Percentiles rank a stretch among this genome's conserved stretches.
Conservation (phyloP, 2,888 invertebrate species). For the Julus scanicus region DNA sequence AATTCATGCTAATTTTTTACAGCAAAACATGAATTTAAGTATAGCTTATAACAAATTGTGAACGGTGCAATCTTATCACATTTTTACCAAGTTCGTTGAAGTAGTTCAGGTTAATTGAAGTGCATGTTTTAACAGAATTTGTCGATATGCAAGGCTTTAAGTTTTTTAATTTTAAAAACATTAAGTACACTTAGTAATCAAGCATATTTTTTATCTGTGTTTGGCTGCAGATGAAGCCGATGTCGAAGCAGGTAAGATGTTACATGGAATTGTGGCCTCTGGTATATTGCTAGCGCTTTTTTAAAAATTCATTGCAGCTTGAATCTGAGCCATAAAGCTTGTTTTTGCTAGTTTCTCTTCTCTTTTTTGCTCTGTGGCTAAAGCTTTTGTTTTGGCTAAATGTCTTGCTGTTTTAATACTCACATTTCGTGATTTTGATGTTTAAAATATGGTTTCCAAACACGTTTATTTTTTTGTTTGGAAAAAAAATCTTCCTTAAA, state of each 20-base stretch:
- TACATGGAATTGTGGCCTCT: slow-evolving; percentile 21
- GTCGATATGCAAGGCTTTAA: not conserved
- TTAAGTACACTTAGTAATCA: slow-evolving; percentile 32
- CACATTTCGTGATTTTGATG: not conserved
- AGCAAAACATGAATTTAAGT: not conserved
- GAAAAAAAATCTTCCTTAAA: not conserved
- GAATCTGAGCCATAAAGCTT: not conserved
- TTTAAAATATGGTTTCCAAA: not conserved
- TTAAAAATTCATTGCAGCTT: slow-evolving; percentile 36
- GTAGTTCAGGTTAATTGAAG: not conserved
- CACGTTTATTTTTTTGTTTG: too few species aligned
- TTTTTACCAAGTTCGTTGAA: not conserved
- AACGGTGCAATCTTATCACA: not conserved
- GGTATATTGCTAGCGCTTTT: slow-evolving; percentile 1
- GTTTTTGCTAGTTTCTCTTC: slow-evolving; percentile 31
- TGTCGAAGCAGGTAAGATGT: slow-evolving; percentile 56
- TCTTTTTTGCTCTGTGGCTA: slow-evolving; percentile 25
- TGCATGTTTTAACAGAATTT: not conserved
- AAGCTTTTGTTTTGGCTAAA: slow-evolving; percentile 23
- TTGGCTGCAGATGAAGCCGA: slow-evolving; percentile 58
- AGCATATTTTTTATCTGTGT: slow-evolving; percentile 56
- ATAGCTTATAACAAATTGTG: not conserved
- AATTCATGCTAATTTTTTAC: slow-evolving; percentile 30
- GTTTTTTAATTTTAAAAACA: not conserved
- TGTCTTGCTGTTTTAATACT: not conserved